Evolutionary conservation across 2,888 invertebrate genomes (phyloP).

Genomic region (Andrena chrysosceles): DNA sequence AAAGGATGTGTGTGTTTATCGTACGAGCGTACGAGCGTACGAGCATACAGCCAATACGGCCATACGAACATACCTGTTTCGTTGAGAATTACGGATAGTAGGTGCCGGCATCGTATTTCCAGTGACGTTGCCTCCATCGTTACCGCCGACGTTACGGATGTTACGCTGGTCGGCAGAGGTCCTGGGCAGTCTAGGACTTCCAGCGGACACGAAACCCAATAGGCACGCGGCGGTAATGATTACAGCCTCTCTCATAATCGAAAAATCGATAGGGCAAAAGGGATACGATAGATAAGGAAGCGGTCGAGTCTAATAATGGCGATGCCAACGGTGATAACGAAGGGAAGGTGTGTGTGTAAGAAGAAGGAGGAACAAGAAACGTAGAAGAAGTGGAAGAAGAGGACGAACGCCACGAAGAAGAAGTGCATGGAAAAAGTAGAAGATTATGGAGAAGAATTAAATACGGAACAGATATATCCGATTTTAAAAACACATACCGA

Average conservation of each 20-base stretch:
- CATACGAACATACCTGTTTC: slow-evolving; percentile 75
- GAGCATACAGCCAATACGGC: too few species aligned
- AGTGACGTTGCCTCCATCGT: slow-evolving; percentile 74
- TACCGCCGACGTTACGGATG: slow-evolving; percentile 77
- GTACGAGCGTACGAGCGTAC: background rate
- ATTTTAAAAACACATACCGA: slow-evolving; percentile 37
- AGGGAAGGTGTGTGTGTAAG: background rate
- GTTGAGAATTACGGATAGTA: slow-evolving; percentile 75
- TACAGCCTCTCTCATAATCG: slow-evolving; percentile 79
- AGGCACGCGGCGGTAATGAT: slow-evolving; percentile 79
- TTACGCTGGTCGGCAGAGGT: slow-evolving; percentile 82
- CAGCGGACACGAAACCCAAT: slow-evolving; percentile 79
- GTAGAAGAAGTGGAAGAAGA: background rate
- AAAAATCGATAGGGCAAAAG: slow-evolving; percentile 1
- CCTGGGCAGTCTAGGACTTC: slow-evolving; percentile 81
- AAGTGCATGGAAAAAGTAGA: background rate
- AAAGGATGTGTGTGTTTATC: background rate
- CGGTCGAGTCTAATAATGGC: background rate
- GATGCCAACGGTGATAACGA: background rate
- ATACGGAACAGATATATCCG: background rate
- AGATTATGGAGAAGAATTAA: background rate
- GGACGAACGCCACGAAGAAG: background rate
- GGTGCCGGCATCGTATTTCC: slow-evolving; percentile 75
- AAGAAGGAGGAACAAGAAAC: background rate
- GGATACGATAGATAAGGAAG: slow-evolving; percentile 12